A percentile compares a stretch with the other conserved stretches of the same genome.
These are phyloP conservation scores for Spea hammondii DNA, from an alignment of 2,797 vertebrate genomes.

Conservation along the genomic window DNA sequence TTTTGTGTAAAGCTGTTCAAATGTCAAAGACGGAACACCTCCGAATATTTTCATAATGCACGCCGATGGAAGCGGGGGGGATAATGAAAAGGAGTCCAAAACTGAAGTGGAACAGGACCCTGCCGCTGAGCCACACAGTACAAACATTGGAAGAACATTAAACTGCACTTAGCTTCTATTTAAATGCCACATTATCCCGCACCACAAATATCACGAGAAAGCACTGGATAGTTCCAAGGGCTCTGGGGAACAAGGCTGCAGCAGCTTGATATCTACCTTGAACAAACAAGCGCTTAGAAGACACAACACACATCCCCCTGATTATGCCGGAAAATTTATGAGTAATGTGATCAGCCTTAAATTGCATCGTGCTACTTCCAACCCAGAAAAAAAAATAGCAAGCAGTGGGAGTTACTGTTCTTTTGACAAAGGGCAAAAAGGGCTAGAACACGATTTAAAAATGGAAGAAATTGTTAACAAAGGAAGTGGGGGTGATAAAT, in stretches of 20 bases:
- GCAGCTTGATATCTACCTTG: slow-evolving; percentile 17
- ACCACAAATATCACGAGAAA: slow-evolving; percentile 3
- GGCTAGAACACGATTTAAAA: background rate
- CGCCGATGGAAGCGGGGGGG: background rate
- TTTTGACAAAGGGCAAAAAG: slow-evolving; percentile 11
- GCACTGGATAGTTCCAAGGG: background rate
- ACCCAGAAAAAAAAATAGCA: slow-evolving; percentile 16
- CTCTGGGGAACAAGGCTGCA: slow-evolving; percentile 11
- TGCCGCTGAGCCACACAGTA: background rate
- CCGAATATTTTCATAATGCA: background rate
- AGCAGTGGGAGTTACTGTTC: background rate
- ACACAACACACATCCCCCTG: slow-evolving; percentile 22
- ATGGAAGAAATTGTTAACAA: too few species aligned
- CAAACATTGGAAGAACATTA: slow-evolving; percentile 11
- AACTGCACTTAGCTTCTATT: background rate
- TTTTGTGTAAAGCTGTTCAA: background rate
- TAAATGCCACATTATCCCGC: slow-evolving; percentile 9
- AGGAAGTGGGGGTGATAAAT: too few species aligned
- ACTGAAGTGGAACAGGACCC: background rate
- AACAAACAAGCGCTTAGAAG: slow-evolving; percentile 20
- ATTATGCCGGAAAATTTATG: slow-evolving; percentile 8
- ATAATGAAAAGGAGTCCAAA: background rate
- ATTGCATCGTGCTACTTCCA: slow-evolving; percentile 13
- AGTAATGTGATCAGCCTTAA: slow-evolving; percentile 24
- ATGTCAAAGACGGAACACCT: slow-evolving; percentile 4